Evolutionary conservation across 2,888 invertebrate species (phyloP), one percentile per base, ranked within the genome.

Genomic region (Malthinus seriepunctatus): DNA sequence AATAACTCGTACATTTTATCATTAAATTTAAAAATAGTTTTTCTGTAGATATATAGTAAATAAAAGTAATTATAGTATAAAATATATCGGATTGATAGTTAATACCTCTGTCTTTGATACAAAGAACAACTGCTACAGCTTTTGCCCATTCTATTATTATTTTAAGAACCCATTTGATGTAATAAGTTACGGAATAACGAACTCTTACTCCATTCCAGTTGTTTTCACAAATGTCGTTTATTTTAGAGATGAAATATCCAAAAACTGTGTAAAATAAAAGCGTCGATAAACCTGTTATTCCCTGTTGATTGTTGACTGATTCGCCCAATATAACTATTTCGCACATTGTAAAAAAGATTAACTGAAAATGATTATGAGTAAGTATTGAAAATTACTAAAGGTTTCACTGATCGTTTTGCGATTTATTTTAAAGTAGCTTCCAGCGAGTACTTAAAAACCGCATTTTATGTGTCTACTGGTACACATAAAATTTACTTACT

Each of bases 101-200:
- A 58, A 89, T 85, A 31, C 90, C 79, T 15, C 89, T 89, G 75
- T 90, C 88, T 70, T 88, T 87, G 54, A 90, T 74, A 32, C 89
- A 89, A 23, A 90, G 44, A 3, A 79, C 73, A 4, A 78, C 69
- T 3, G 77, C 67, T 35, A 90, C 85, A 0, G 89, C 89, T 77
- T 91, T 91, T 8, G 88, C 88, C 87, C 90, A 89, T 75, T 91
- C 90, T 42, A 91, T 79, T 1, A 89, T 85, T 45, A 90, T 85
- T 76, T 88, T 89, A 5, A 88, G 65, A 1, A 77, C 14, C 67
- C 72, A 71, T 57, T 72, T 70, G 0, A 74, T 23, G 23, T 69
- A 69, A 49, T 71, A 67, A 2, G 42, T 10, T 3, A 15, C 11
- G 1, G 52, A 46, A 31, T 60, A 56, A 10, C 51, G 47, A 0